Evolutionary conservation across 2,797 vertebrate species (phyloP).

Genomic region (Artibeus lituratus): DNA sequence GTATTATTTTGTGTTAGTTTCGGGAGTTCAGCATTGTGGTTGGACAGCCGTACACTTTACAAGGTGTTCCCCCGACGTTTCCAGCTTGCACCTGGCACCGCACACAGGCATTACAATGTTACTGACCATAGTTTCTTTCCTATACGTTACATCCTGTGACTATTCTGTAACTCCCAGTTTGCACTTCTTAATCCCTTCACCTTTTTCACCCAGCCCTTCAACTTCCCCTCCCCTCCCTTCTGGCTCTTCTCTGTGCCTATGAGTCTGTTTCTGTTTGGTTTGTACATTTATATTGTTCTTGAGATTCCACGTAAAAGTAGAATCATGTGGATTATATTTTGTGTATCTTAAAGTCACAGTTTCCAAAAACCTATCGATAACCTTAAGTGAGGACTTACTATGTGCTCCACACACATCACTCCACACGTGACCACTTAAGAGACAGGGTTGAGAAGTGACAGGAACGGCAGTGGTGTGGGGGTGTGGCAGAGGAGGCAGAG

Average conservation of each 20-base stretch:
- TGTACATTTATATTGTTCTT: background rate
- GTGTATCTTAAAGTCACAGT: background rate
- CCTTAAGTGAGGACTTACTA: background rate
- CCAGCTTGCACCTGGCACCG: background rate
- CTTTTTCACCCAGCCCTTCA: background rate
- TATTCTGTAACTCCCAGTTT: too few relatives aligned
- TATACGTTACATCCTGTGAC: too few relatives aligned
- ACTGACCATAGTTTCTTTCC: too few relatives aligned
- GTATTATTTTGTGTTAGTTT: background rate
- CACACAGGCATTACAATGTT: background rate
- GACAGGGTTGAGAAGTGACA: background rate
- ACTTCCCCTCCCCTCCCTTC: background rate
- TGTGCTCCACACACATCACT: rapidly evolving
- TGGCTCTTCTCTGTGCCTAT: background rate
- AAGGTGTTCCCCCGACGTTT: background rate
- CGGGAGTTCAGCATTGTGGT: background rate
- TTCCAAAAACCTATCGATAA: background rate
- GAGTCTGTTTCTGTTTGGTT: background rate
- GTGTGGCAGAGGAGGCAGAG: background rate
- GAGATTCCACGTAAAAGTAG: background rate
- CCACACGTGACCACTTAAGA: background rate
- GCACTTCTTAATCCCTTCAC: too few relatives aligned
- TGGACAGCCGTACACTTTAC: background rate
- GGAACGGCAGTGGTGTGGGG: rapidly evolving
- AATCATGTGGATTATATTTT: background rate